A percentile compares a stretch with the other conserved stretches of the same genome.
Evolutionary conservation across 2,113 vertebrate genomes (phyloP).

Genomic region (Lanius ludovicianus): DNA sequence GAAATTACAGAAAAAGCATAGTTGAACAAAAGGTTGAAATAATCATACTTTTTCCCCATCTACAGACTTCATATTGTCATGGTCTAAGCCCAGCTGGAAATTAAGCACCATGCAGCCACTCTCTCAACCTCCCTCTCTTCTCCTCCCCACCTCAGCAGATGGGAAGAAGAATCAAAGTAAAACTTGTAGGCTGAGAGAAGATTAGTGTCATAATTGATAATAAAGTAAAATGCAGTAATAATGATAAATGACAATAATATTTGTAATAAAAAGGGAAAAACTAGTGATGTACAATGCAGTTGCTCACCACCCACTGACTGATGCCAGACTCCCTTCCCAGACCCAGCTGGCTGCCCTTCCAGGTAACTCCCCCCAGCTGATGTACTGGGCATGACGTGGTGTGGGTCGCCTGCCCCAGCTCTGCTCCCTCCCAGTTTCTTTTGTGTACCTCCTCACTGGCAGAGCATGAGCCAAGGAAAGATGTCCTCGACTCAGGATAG

Average conservation of each 20-base stretch:
- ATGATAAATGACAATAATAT: neutral
- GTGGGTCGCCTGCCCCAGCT: neutral
- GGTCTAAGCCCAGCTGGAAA: neutral
- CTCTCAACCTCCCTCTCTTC: neutral
- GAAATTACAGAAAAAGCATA: neutral
- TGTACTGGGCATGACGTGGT: neutral
- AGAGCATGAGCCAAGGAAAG: neutral
- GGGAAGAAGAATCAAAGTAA: neutral
- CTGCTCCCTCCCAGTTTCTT: neutral
- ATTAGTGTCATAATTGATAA: neutral
- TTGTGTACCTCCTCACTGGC: neutral
- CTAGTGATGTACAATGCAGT: neutral
- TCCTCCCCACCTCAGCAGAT: accelerated
- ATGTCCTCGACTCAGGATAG: neutral
- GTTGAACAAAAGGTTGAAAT: neutral
- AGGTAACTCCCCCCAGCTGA: neutral
- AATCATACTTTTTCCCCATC: neutral
- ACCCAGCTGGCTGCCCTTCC: neutral
- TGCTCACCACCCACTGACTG: neutral
- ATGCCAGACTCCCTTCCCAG: neutral
- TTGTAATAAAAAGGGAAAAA: neutral
- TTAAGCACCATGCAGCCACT: neutral
- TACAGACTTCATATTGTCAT: neutral
- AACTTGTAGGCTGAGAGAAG: neutral
- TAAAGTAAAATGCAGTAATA: neutral